Percentiles rank a stretch among this genome's conserved stretches.
These are phyloP conservation scores for Strix uralensis DNA, from an alignment of 2,113 vertebrate genomes.

Conservation along the genomic window DNA sequence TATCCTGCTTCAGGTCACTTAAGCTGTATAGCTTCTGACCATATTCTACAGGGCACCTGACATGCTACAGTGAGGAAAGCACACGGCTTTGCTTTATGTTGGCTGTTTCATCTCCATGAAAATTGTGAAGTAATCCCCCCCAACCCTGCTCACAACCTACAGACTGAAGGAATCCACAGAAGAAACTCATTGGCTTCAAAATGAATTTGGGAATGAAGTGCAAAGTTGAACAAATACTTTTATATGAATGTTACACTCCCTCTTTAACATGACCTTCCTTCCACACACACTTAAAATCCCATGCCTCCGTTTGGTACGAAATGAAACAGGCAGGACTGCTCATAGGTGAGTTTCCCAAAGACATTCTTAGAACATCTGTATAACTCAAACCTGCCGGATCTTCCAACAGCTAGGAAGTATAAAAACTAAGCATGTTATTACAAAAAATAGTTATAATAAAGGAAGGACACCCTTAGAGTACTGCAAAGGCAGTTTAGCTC, in stretches of 20 bases:
- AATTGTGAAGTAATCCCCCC: neutral
- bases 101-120: neutral
- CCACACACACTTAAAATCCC: neutral
- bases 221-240: neutral
- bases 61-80: neutral
- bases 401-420: neutral
- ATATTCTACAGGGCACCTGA: neutral
- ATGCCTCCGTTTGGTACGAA: neutral
- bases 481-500: neutral
- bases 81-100: neutral
- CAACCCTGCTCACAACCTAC: neutral
- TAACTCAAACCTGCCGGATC: neutral
- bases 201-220: accelerated
- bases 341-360: neutral
- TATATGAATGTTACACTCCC: neutral
- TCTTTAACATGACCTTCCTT: neutral
- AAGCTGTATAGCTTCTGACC: neutral
- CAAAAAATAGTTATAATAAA: neutral
- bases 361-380: neutral
- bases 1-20: neutral
- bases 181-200: neutral
- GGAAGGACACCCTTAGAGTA: neutral
- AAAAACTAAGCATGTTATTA: neutral
- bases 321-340: neutral
- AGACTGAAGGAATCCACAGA: neutral